Base-by-base conservation (phyloP, 2,797 vertebrate genomes). In the Cygnus olor region DNA sequence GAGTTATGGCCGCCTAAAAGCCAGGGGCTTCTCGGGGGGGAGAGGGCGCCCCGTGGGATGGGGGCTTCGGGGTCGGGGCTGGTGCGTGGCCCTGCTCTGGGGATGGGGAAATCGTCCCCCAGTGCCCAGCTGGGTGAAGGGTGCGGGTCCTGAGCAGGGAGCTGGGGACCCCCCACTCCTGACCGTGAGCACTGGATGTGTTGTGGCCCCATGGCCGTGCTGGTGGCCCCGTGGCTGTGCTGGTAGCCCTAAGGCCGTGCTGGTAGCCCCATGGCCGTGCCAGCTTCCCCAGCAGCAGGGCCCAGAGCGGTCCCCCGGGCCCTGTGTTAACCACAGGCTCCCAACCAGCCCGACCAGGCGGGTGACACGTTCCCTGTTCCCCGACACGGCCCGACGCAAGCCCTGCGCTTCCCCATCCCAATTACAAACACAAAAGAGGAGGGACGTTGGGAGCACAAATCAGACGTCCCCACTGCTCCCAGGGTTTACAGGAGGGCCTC, bases 41-140 rank as follows among this genome's bases (percentile, higher is more conserved):
- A 7, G 58, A 25, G 65, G 71, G 56, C 0, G 0, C n/a, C 42
- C 47, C 36, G 9, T 13, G 6, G 40, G 34, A 9, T 9, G 38
- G 18, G 25, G 47, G 13, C 20, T 64, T 69, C 16, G 0, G 12
- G 28, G 49, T 10, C 0, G 1, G 25, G 65, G 38, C 61, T 30
- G 61, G 28, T 25, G 58, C 6, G 19, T 25, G 71, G 42, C 32
- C 36, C 10, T 65, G 6, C 57, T 27, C 36, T 7, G 69, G 54
- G 34, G 27, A 61, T 3, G 32, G 19, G 30, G 63, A 30, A 42
- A 64, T 64, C 4, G 4, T 30, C 61, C 61, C 49, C 61, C 12
- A 18, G 16, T 30, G 38, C 19, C 61, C 60, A 61, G 6, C 21
- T 14, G 34, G 58, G 58, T 17, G 10, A 38, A 27, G 36, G 60